Evolutionary conservation across 2,888 invertebrate species (phyloP).

Genomic region (Volucella inanis): DNA sequence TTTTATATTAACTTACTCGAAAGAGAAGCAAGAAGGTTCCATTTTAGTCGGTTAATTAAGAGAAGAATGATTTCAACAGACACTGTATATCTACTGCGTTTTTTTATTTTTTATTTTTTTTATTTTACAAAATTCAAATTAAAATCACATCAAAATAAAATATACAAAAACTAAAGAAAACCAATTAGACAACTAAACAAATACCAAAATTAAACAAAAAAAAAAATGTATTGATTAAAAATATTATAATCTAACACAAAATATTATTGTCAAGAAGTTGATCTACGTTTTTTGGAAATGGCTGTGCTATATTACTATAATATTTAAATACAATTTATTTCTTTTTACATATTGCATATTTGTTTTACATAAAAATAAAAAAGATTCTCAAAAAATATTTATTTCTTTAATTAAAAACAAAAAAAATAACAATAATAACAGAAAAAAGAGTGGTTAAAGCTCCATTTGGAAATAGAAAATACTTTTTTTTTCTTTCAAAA

Average conservation of each 20-base stretch:
- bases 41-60: neutral
- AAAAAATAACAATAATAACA: conserved; percentile 23
- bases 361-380: conserved; percentile 56
- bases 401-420: conserved; percentile 48
- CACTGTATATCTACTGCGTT: conserved; percentile 61
- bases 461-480: conserved; percentile 56
- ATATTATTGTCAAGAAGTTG: conserved; percentile 91
- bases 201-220: conserved; percentile 67
- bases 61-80: neutral
- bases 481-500: conserved; percentile 35
- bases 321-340: conserved; percentile 76
- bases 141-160: conserved; percentile 1
- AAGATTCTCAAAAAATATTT: conserved; percentile 18
- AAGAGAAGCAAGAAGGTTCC: neutral
- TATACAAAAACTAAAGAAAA: conserved; percentile 9
- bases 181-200: conserved; percentile 36
- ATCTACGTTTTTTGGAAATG: conserved; percentile 96
- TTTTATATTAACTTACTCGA: no score
- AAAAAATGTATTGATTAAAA: conserved; percentile 48
- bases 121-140: conserved; percentile 32
- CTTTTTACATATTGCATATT: conserved; percentile 72
- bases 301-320: conserved; percentile 85
- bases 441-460: conserved; percentile 76
- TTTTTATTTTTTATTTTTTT: no score
- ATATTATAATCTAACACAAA: conserved; percentile 51